Evolutionary conservation across 1,140 invertebrate species (phyloP), one percentile per base, ranked within the genome.

Genomic region (Arion vulgaris): DNA sequence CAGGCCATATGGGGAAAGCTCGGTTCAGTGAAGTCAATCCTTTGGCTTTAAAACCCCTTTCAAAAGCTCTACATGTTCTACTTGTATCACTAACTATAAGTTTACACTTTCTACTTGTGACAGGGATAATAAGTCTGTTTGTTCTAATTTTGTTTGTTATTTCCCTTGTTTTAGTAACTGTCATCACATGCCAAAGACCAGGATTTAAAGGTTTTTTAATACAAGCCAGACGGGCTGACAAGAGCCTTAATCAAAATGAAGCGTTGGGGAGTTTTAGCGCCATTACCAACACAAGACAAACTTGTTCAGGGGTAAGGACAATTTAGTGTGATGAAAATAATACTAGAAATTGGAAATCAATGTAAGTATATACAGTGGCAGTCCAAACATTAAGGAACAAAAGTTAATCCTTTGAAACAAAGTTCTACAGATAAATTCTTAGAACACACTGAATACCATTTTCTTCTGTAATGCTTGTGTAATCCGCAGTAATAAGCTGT

Each of bases 171-270:
- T 66, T 39, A 78, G 76, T 78, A 4, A 78, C 57, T 2, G 9
- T 78, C 0, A 38, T 13, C 19, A 19, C 76, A 38, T 57, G 53
- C 19, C 4, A n/a, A 36, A 34, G 34, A 57, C 0, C 26, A 26
- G 34, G 38, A 23, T 81, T 81, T 51, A 72, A 53, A 28, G 80
- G 80, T 0, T 81, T 81, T 49, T 28, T 81, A 39, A 53, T 81
- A 51, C 80, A 81, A 41, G 80, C 80, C 13, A 72, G 80, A 38
- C 32, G 45, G 28, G 80, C 80, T 28, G 51, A 53, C 34, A 57
- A 23, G 28, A 41, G 28, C 23, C 4, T 4, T 19, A 51, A 38
- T 38, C 62, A 69, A n/a, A 38, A 4, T 9, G 45, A 41, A 1
- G 32, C 13, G 5, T 15, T 80, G 26, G 80, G 80, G 0, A 34